A percentile compares a stretch with the other conserved stretches of the same genome.
These are phyloP conservation scores for Enteromius unitaeniatus DNA, from an alignment of 2,797 vertebrate genomes.

Conservation along the genomic window DNA sequence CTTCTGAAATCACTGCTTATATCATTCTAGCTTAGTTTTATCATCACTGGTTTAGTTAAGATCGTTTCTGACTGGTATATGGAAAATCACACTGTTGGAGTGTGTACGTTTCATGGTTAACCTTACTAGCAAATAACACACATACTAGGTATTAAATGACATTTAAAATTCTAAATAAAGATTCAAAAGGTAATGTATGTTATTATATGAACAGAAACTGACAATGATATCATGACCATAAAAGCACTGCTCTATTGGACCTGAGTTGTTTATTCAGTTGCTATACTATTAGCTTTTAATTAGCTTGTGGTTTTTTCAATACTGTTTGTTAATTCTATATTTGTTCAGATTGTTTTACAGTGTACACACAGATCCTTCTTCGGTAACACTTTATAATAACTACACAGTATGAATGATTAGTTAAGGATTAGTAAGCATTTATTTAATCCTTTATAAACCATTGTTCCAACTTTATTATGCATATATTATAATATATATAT, in stretches of 20 bases:
- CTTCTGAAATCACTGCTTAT: constrained; percentile 12
- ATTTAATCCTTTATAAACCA: too few species aligned
- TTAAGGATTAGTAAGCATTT: too few species aligned
- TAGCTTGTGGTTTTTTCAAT: background rate
- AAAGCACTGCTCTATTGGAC: background rate
- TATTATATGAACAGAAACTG: background rate
- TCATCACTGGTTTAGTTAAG: background rate
- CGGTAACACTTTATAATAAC: too few species aligned
- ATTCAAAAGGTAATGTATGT: background rate
- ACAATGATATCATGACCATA: background rate
- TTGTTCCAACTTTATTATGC: too few species aligned
- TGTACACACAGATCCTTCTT: background rate
- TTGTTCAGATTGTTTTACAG: background rate
- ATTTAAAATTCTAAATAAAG: background rate
- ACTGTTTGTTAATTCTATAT: background rate
- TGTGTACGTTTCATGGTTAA: background rate
- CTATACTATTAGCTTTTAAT: background rate
- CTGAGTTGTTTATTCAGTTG: constrained; percentile 6
- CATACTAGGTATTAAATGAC: background rate
- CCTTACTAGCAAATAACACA: background rate
- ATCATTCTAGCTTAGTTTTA: constrained; percentile 11
- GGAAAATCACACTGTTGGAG: background rate
- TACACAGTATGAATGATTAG: too few species aligned
- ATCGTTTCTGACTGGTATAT: background rate
- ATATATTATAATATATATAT: too few species aligned